Evolutionary conservation across 2,113 vertebrate species (phyloP), one percentile per base, ranked within the genome.

Genomic region (Leptobrachium ailaonicum): DNA sequence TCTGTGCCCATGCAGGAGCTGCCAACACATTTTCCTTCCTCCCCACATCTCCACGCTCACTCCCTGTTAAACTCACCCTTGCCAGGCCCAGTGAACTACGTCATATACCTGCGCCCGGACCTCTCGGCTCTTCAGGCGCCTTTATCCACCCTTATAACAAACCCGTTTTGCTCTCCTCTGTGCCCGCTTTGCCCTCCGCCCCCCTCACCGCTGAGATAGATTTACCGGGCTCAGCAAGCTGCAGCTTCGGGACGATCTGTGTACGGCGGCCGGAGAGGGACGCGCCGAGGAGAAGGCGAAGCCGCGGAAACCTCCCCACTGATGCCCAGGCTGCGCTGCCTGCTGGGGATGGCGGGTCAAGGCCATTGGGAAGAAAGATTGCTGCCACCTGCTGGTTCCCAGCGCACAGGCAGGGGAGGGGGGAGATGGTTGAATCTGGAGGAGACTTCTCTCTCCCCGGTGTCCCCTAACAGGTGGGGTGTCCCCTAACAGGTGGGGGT

Each of bases 331-430:
- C 70, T 42, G 62, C 11, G 47, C 50, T 67, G 77, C 66, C 11
- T 73, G 47, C 43, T n/a, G 62, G 62, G 71, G 41, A 47, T 67
- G 69, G 13, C 70, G 4, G 76, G 77, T 80, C 70, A 73, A 66
- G 77, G 58, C 70, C 71, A 66, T 56, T 14, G 62, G 50, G 62
- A 58, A 6, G 62, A 9, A 58, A 45, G 32, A 44, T 50, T 80
- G 62, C 77, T 73, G 77, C 77, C 77, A 80, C 45, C 77, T 80
- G 71, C 70, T 80, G 77, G 77, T 44, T 44, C 45, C 13, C 70
- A 43, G 40, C 10, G 2, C 9, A 10, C 4, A 8, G 8, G 47
- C 47, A 50, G 47, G 8, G 47, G 47, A 50, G 47, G 47, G 47
- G 1, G 20, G 20, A 32, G 20, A 32, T 32, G 20, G 20, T 32